Percentiles rank a stretch among this genome's conserved stretches.
Conservation (phyloP, 1,140 invertebrate species). For the Paraescarpia echinospica region DNA sequence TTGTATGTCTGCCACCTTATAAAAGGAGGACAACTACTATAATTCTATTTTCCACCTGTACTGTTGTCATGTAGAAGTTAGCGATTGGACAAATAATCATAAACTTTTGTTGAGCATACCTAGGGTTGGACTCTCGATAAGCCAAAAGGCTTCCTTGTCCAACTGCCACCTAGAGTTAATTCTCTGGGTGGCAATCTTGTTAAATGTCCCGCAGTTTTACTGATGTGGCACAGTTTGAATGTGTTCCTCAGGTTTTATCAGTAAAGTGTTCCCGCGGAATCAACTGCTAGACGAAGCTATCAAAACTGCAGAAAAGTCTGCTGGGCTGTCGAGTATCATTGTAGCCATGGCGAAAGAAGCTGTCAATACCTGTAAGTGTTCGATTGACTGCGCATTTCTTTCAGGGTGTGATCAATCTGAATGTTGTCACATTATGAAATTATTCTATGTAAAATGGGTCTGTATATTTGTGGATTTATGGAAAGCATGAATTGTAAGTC, state of each 20-base stretch:
- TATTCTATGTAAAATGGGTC: neutral
- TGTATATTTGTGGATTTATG: neutral
- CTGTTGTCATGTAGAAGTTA: too few relatives aligned
- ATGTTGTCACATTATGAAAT: neutral
- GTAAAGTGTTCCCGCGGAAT: slow-evolving; percentile 87
- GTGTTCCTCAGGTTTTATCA: slow-evolving; percentile 72
- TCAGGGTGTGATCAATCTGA: slow-evolving; percentile 17
- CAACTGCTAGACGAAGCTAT: slow-evolving; percentile 79
- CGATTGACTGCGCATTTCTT: slow-evolving; percentile 10
- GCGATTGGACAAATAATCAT: too few relatives aligned
- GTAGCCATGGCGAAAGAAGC: slow-evolving; percentile 89
- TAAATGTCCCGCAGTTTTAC: neutral
- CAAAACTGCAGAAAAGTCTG: slow-evolving; percentile 92
- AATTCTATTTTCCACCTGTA: too few relatives aligned
- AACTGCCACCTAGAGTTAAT: too few relatives aligned
- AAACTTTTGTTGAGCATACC: neutral
- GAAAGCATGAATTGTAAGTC: too few relatives aligned
- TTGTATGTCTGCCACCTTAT: too few relatives aligned
- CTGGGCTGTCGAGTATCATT: slow-evolving; percentile 84
- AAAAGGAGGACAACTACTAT: too few relatives aligned
- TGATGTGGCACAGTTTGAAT: slow-evolving; percentile 40
- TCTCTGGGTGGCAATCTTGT: too few relatives aligned
- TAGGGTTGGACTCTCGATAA: too few relatives aligned
- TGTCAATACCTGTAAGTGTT: slow-evolving; percentile 72
- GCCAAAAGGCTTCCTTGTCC: too few relatives aligned